Percentiles rank a stretch among this genome's conserved stretches.
phyloP scores from a whole-genome alignment of 2,797 vertebrate species.

The Tadarida brasiliensis region DNA sequence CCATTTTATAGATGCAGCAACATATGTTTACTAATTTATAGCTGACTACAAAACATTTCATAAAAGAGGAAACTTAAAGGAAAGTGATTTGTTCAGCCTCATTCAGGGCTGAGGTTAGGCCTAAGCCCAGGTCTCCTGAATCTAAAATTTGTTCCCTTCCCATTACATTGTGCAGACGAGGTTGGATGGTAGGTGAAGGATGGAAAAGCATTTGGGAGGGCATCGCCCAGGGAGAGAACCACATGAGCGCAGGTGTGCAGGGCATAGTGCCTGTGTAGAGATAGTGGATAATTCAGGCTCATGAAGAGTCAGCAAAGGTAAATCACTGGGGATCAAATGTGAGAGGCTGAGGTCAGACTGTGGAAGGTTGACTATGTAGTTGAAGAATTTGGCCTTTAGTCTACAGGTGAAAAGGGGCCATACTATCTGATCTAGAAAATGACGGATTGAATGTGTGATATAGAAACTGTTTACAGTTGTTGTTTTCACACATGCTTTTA shows the following conservation, averaged over 20 bases:
- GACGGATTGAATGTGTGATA: background rate
- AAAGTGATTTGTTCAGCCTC: background rate
- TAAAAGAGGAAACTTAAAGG: background rate
- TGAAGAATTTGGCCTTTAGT: background rate
- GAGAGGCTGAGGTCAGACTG: background rate
- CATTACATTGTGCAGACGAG: background rate
- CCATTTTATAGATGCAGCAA: background rate
- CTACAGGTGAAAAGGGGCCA: background rate
- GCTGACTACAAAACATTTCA: background rate
- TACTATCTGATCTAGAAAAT: slow-evolving; percentile 1
- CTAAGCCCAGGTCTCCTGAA: background rate
- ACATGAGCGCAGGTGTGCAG: background rate
- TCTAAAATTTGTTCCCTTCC: background rate
- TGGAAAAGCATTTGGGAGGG: background rate
- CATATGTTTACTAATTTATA: background rate
- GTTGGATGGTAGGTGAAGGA: background rate
- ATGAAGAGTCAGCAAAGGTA: background rate
- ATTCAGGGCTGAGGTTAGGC: background rate
- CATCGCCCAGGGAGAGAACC: background rate
- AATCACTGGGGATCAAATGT: background rate
- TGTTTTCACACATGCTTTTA: background rate
- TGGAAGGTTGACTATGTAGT: background rate
- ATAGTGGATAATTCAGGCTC: background rate
- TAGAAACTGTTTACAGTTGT: background rate
- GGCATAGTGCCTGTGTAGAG: too few species aligned